Evolutionary conservation across 2,797 vertebrate species (phyloP), one percentile per base, ranked within the genome.

Genomic region (Lycodopsis pacificus): DNA sequence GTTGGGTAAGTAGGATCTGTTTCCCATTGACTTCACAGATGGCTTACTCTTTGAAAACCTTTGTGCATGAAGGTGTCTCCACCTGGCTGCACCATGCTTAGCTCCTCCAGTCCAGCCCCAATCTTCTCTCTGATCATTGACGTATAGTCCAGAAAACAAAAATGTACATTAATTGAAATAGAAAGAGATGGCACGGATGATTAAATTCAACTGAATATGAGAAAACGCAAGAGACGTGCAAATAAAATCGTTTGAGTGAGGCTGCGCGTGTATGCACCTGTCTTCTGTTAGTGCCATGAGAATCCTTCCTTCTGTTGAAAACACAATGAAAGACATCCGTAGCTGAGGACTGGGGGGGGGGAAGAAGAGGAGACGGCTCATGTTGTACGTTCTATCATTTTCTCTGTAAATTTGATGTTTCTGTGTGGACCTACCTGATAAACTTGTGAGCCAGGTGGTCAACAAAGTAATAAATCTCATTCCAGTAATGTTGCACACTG

Each of bases 271-370:
- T 54, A 13, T 95, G 40, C 91, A 97, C 98, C 98, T 97, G 96
- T 99, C 97, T 89, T 99, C 97, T 56, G 98, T 99, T 27, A 99
- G 89, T 19, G 95, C 91, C 98, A 99, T 99, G 25, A 99, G 93
- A 49, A 91, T 98, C 44, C 95, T 88, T 40, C 97, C 98, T 81
- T 96, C 92, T 22, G 96, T 98, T 38, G 98, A 99, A 90, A 99
- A 99, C 25, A 99, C 97, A 25, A 99, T 99, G 81, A 99, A 99
- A 68, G 98, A 99, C 98, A 99, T 99, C 85, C 98, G 96, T 76
- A 99, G 94, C 93, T 99, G 98, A 74, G 98, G 98, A 84, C 98
- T 99, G 85, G 27, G 69, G 27, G 67, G 20, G 85, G 27, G 69
- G 27, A 46, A 61, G 0, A 36, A 65, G 1, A 56, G 2, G 9